Percentiles rank a stretch among this genome's conserved stretches.
These are phyloP conservation scores for Pygmarrhopalites habei DNA, from an alignment of 1,140 invertebrate genomes.

Conservation along the genomic window DNA sequence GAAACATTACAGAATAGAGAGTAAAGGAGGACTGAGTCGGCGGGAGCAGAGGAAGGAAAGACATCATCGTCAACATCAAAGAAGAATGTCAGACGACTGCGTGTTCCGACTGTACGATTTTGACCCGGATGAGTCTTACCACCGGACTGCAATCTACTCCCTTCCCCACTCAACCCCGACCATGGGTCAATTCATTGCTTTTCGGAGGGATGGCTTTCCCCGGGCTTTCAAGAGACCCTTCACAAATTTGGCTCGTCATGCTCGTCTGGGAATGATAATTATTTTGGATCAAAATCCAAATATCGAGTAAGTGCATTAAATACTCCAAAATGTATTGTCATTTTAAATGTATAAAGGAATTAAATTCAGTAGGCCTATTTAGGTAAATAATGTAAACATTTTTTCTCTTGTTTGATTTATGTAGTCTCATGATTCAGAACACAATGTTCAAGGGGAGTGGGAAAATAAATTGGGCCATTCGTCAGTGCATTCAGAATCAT, in stretches of 20 bases:
- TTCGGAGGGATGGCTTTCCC: neutral
- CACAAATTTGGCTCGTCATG: neutral
- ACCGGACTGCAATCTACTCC: slow-evolving; percentile 6
- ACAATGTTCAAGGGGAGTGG: neutral
- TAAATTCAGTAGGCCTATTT: too few relatives aligned
- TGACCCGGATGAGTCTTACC: neutral
- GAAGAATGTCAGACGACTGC: neutral
- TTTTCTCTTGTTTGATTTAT: too few relatives aligned
- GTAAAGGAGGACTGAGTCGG: neutral
- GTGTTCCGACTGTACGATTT: neutral
- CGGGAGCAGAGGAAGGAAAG: neutral
- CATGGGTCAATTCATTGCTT: slow-evolving; percentile 8
- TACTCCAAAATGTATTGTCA: too few relatives aligned
- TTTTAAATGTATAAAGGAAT: too few relatives aligned
- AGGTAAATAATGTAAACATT: too few relatives aligned
- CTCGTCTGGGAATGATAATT: neutral
- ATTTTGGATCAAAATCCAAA: neutral
- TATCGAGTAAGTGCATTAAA: neutral
- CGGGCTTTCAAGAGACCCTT: neutral
- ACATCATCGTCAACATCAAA: neutral
- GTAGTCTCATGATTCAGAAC: neutral
- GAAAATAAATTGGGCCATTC: neutral
- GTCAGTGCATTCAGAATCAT: neutral
- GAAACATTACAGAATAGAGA: too few relatives aligned
- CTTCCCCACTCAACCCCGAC: neutral